Conservation (phyloP, 2,113 vertebrate species). For the Coracopsis vasa region DNA sequence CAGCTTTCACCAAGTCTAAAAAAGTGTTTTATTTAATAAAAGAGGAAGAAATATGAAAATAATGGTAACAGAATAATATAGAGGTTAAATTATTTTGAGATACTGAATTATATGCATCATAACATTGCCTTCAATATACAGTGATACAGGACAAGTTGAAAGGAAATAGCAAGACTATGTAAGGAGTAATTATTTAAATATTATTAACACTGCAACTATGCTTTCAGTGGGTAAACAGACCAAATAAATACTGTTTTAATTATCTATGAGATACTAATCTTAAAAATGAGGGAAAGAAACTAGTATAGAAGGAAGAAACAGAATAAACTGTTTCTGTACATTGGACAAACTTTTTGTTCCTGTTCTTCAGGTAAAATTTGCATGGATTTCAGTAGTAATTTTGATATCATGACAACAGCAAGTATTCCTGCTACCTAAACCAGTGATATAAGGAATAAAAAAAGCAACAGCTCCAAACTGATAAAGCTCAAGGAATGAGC, state of each 20-base stretch:
- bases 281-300: neutral
- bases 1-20: neutral
- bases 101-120: neutral
- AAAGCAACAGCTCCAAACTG: neutral
- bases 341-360: neutral
- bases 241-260: neutral
- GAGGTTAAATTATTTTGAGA: neutral
- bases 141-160: neutral
- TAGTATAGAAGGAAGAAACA: neutral
- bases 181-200: neutral
- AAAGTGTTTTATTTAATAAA: neutral
- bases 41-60: neutral
- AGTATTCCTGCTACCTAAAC: neutral
- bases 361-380: neutral
- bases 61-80: neutral
- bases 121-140: neutral
- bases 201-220: neutral
- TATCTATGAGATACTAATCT: neutral
- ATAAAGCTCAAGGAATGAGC: neutral
- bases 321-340: accelerated
- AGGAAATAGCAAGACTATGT: neutral
- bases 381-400: neutral
- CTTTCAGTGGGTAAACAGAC: neutral
- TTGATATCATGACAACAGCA: neutral
- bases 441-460: neutral